phyloP scores from a whole-genome alignment of 2,888 invertebrate species.

The Urechis unicinctus region DNA sequence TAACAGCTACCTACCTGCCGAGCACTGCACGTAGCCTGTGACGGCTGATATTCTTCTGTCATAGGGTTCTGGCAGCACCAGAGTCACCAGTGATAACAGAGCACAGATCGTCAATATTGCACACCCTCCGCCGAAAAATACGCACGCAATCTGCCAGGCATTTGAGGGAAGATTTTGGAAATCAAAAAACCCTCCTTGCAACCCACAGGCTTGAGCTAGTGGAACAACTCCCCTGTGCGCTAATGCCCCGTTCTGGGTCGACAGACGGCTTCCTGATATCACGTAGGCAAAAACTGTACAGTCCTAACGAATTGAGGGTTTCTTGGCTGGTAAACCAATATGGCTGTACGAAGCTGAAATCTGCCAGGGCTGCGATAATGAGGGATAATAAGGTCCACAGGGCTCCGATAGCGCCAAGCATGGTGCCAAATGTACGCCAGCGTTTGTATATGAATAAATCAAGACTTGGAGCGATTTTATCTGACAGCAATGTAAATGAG shows the following conservation, averaged over 20 bases:
- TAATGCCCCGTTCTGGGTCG: neutral
- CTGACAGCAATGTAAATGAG: no score
- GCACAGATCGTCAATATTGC: neutral
- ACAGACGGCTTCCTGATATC: conserved; percentile 8
- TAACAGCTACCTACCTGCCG: no score
- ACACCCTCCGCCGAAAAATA: neutral
- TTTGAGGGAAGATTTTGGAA: neutral
- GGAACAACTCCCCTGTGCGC: neutral
- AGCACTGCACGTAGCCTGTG: neutral
- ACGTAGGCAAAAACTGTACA: conserved; percentile 33
- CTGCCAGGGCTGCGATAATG: conserved; percentile 44
- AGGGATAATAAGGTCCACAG: conserved; percentile 49
- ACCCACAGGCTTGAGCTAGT: neutral
- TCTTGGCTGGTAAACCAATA: conserved; percentile 47
- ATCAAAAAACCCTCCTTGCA: neutral
- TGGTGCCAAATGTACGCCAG: conserved; percentile 9
- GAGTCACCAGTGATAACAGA: neutral
- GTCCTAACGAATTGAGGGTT: conserved; percentile 31
- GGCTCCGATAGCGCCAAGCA: conserved; percentile 32
- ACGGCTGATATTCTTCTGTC: neutral
- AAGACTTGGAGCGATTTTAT: no score
- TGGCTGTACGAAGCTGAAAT: conserved; percentile 49
- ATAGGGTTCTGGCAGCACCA: neutral
- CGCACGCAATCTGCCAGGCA: neutral
- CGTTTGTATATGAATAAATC: no score